Evolutionary conservation across 2,113 vertebrate genomes (phyloP), one percentile per base, ranked within the genome.

Genomic region (Paedocypris sp.): DNA sequence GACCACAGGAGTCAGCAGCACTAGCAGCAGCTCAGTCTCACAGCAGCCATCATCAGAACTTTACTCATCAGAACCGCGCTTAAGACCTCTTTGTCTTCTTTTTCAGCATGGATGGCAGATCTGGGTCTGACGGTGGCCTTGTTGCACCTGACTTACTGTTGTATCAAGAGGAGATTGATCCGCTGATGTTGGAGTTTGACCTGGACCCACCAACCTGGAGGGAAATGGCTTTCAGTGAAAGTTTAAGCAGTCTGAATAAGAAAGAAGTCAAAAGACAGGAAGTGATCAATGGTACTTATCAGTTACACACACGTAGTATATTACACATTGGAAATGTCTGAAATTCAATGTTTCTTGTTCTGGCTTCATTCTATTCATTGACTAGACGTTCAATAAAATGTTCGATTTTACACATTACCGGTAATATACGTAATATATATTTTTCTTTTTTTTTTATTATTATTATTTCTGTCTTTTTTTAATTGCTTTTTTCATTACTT

Each of bases 241-340:
- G 67, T 16, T 75, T 93, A 60, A 77, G 78, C 36, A 71, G 70
- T 62, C 87, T 94, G 65, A 81, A 69, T 78, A 92, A 92, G 79
- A 89, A 80, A 66, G 90, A 91, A 74, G 84, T 74, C 64, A 91
- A 94, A 77, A 85, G 91, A 61, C 91, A 94, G 64, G 91, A 93
- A 65, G 89, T 94, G 68, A 92, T 94, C 68, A 94, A 91, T 0
- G 91, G 91, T 90, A 75, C 66, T n/a, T n/a, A n/a, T n/a, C n/a
- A n/a, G n/a, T n/a, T n/a, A n/a, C n/a, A n/a, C n/a, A n/a, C n/a
- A n/a, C n/a, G n/a, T n/a, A n/a, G n/a, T n/a, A n/a, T n/a, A n/a
- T n/a, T n/a, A n/a, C n/a, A n/a, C n/a, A n/a, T n/a, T n/a, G n/a
- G n/a, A n/a, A n/a, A n/a, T n/a, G n/a, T n/a, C n/a, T n/a, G n/a